Percentiles rank a stretch among this genome's conserved stretches.
Evolutionary conservation across 2,888 invertebrate species (phyloP).

Genomic region (Calephelis perditalis): DNA sequence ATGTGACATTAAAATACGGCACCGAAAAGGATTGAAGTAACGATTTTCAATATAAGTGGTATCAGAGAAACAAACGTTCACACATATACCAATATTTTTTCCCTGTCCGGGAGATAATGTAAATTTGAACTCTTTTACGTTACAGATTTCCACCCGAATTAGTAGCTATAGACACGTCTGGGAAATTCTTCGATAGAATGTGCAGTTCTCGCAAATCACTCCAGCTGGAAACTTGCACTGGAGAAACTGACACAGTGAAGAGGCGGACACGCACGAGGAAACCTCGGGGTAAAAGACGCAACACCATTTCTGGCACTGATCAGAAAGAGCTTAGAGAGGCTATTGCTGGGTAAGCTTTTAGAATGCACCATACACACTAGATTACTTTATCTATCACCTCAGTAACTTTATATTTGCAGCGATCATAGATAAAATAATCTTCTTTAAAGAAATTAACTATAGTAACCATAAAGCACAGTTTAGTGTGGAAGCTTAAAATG

Average conservation of each 20-base stretch:
- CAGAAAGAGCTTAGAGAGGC: slow-evolving; percentile 93
- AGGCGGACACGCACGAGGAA: slow-evolving; percentile 85
- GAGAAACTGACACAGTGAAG: slow-evolving; percentile 81
- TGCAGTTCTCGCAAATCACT: slow-evolving; percentile 90
- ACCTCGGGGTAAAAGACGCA: slow-evolving; percentile 90
- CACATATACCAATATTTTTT: too few species aligned
- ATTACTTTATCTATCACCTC: slow-evolving; percentile 52
- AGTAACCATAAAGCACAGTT: slow-evolving; percentile 65
- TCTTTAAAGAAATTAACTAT: slow-evolving; percentile 52
- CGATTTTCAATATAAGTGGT: too few species aligned
- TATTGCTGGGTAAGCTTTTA: slow-evolving; percentile 87
- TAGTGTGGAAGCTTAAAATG: slow-evolving; percentile 61
- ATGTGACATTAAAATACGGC: too few species aligned
- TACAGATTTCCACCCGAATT: slow-evolving; percentile 91
- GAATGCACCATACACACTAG: slow-evolving; percentile 64
- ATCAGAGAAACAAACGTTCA: too few species aligned
- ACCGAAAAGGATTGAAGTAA: too few species aligned
- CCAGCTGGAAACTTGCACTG: slow-evolving; percentile 68
- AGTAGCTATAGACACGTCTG: slow-evolving; percentile 93
- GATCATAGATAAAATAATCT: slow-evolving; percentile 60
- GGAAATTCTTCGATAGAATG: slow-evolving; percentile 93
- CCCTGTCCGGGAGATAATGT: too few species aligned
- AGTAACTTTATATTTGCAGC: background rate
- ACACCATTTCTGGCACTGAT: slow-evolving; percentile 94
- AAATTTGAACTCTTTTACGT: too few species aligned